Evolutionary conservation across 2,888 invertebrate genomes (phyloP), one percentile per base, ranked within the genome.

Genomic region (Craniophora ligustri): DNA sequence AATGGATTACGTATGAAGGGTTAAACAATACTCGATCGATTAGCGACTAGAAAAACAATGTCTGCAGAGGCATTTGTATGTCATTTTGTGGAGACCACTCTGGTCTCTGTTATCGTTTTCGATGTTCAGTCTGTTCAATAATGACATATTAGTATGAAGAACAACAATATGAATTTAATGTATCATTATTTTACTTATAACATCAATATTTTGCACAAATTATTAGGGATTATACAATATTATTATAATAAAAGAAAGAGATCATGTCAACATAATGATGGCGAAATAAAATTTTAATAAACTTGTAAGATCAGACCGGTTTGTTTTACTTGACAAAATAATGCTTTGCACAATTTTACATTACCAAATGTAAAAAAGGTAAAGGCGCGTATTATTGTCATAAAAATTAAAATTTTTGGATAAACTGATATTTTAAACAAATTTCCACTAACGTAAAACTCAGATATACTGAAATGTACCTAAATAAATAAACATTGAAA

Each of bases 1-100:
- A 65, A 58, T 60, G 54, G 57, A 48, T 59, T 57, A 59, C 42
- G 58, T 64, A 56, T 51, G 23, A 57, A 58, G 35, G 53, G 38
- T 55, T 47, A 59, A 36, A 26, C 49, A 39, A 39, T 26, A 55
- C 34, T 47, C 28, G 6, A 56, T 58, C 46, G 65, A 62, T 66
- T 31, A 51, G 30, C 26, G 18, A 48, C 53, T 34, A 38, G 21
- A 35, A 30, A 30, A 45, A 28, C 30, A 18, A 5, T 16, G 48
- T 31, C 42, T 30, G 10, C 34, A 59, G 30, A 26, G 38, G 16
- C 10, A 38, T 18, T 16, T 26, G 21, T 8, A 1, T 1, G 21
- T 1, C 1, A 21, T 18, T 32, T 15, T n/a, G 28, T n/a, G 21
- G 14, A 14, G n/a, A 59, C n/a, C n/a, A 51, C 41, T 51, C 19